Base-by-base conservation (phyloP, 2,888 invertebrate species). In the Artemia sinica region DNA sequence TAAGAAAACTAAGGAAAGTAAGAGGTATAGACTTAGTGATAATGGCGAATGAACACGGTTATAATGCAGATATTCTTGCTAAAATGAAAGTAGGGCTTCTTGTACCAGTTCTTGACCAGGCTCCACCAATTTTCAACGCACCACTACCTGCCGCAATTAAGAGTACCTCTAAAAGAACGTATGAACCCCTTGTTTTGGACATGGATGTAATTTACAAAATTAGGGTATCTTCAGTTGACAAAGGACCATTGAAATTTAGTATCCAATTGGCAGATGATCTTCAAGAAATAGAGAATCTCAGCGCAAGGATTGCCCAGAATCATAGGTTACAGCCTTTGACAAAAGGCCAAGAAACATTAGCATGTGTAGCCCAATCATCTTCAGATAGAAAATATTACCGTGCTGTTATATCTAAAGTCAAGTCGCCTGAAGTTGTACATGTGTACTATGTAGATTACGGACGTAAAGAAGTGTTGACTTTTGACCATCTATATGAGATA, bases 401-500 rank as follows among this genome's bases (percentile, higher is more conserved):
- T 12, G 69, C 52, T 8, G n/a, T 69, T 2, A 18, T 69, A 13
- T 18, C 28, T 58, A 58, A 58, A 58, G 63, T 28, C 8, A n/a
- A 8, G 7, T 63, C 63, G 28, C 13, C 49, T 14, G 52, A 10
- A 13, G 58, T 13, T 8, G 65, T 28, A 28, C 18, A 49, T 14
- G 14, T 70, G 41, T 70, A 70, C 66, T 70, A 68, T 50, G 70
- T 70, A 9, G 70, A 70, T 18, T 69, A 70, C 49, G 70, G 70
- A 18, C 50, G 66, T 51, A 66, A 65, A 8, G 68, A 68, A 52
- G 52, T 18, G n/a, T n/a, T 41, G n/a, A 8, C 1, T 66, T 9
- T 41, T 18, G 9, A 28, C 1, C 1, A n/a, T 18, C 18, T 58
- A 18, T 58, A 18, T 28, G 63, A 58, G 63, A n/a, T 58, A 18